These are phyloP conservation scores for Synergus itoensis DNA, from an alignment of 2,888 invertebrate genomes.

Conservation along the genomic window DNA sequence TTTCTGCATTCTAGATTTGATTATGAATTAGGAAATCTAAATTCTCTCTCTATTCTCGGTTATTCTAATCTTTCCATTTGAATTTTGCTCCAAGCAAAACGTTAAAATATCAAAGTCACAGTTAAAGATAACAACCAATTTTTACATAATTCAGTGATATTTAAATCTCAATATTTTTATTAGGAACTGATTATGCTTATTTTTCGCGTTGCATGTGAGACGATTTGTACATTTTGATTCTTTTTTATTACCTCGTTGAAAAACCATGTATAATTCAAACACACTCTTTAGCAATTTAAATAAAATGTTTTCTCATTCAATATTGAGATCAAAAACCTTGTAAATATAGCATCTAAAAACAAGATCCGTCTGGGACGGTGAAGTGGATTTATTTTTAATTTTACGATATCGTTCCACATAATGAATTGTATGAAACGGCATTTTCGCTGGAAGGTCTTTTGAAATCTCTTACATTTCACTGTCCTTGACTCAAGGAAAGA, in stretches of 20 bases:
- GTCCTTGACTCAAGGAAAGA: neutral
- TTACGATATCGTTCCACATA: neutral
- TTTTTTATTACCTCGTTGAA: neutral
- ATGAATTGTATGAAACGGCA: neutral
- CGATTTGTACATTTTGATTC: neutral
- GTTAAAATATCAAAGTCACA: too few species aligned
- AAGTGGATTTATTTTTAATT: slow-evolving; percentile 2
- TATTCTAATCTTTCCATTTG: neutral
- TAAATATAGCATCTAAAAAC: neutral
- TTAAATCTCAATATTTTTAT: neutral
- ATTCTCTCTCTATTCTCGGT: too few species aligned
- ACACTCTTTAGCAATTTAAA: slow-evolving; percentile 4
- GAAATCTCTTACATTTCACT: neutral
- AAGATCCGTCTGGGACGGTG: neutral
- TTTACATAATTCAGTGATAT: neutral
- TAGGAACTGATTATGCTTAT: neutral
- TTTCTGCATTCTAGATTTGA: too few species aligned
- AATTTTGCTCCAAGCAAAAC: too few species aligned
- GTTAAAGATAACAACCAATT: neutral
- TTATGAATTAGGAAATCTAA: too few species aligned
- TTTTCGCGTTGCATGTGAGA: neutral
- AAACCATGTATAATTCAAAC: neutral
- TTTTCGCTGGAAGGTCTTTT: neutral
- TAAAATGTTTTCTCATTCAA: neutral
- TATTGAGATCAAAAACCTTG: neutral